Evolutionary conservation across 2,113 vertebrate species (phyloP).

Genomic region (Leucopsar rothschildi): DNA sequence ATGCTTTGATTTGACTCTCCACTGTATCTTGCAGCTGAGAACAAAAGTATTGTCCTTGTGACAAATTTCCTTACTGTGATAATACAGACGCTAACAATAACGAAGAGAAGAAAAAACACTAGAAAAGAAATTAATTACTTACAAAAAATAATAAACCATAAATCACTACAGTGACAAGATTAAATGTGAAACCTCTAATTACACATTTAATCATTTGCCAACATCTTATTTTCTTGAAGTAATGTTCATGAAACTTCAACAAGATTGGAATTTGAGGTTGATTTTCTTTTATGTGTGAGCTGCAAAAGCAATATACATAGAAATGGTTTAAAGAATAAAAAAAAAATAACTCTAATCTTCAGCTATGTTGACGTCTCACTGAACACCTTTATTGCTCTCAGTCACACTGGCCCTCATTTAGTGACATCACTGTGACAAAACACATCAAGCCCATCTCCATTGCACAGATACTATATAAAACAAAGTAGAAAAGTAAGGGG

Average conservation of each 20-base stretch:
- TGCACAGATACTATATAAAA: background rate
- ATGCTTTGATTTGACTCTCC: constrained; percentile 3
- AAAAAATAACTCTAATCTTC: background rate
- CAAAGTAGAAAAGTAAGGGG: background rate
- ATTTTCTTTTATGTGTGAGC: background rate
- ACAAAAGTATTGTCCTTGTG: background rate
- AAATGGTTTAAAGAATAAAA: background rate
- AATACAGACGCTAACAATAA: constrained; percentile 15
- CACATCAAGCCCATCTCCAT: background rate
- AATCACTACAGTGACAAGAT: constrained; percentile 44
- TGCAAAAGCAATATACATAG: background rate
- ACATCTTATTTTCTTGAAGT: constrained; percentile 6
- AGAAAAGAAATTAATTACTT: constrained; percentile 9
- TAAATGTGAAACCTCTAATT: constrained; percentile 64
- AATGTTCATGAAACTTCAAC: background rate
- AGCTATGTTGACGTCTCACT: background rate
- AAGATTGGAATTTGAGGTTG: background rate
- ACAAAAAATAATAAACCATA: constrained; percentile 59
- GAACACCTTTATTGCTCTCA: background rate
- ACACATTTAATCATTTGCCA: constrained; percentile 50
- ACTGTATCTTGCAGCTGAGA: background rate
- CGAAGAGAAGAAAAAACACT: background rate
- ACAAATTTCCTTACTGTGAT: constrained; percentile 23
- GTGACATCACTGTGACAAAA: background rate
- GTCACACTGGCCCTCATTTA: background rate